Percentiles rank a stretch among this genome's conserved stretches.
phyloP scores from a whole-genome alignment of 2,113 vertebrate species.

The Physeter macrocephalus region DNA sequence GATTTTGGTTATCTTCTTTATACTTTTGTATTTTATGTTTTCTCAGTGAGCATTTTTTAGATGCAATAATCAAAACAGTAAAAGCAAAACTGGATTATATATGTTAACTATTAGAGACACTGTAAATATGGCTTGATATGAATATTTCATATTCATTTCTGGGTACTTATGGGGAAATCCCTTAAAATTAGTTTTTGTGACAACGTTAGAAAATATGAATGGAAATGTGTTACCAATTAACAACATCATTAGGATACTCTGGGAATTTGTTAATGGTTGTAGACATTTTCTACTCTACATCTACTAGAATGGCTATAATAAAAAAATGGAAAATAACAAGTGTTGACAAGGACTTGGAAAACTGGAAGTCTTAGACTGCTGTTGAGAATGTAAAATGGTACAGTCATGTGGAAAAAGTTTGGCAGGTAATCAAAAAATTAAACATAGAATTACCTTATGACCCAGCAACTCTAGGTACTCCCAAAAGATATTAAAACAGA shows the following conservation, averaged over 20 bases:
- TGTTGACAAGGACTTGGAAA: neutral
- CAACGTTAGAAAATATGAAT: neutral
- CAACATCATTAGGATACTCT: neutral
- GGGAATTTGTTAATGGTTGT: neutral
- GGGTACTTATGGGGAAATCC: neutral
- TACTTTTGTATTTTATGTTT: neutral
- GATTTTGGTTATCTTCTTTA: neutral
- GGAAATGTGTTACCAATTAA: neutral
- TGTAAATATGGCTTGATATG: neutral
- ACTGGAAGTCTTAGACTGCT: neutral
- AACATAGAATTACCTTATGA: neutral
- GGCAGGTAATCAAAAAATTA: neutral
- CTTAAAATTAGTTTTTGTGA: neutral
- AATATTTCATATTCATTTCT: conserved; percentile 10
- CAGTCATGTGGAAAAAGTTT: neutral
- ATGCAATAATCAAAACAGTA: neutral
- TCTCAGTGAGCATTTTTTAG: neutral
- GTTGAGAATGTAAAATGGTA: neutral
- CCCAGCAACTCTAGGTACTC: neutral
- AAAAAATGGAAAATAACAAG: neutral
- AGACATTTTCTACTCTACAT: neutral
- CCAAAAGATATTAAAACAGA: neutral
- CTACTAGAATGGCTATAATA: neutral
- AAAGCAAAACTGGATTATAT: neutral
- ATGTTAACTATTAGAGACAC: neutral